Base-by-base conservation (phyloP, 2,888 invertebrate genomes). In the Pachycephus smyrnensis region DNA sequence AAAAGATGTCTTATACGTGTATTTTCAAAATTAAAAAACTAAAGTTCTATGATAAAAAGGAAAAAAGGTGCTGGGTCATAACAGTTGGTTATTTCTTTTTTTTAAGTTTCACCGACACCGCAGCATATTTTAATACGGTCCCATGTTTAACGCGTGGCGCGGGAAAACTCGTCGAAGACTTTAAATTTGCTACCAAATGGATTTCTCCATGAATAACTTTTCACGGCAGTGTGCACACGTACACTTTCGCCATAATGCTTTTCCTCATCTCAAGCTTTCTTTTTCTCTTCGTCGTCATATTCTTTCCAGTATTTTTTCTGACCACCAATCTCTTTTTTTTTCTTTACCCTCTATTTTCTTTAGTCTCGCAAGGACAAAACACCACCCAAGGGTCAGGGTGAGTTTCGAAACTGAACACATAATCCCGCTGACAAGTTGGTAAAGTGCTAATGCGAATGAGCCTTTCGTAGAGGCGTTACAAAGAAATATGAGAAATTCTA, bases 371-470 rank as follows among this genome's bases (percentile, higher is more conserved):
- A 40, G 40, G 2, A 15, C 55, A 9, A 55, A 55, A 55, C 23
- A 23, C 2, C 6, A 55, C 23, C 55, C 55, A 55, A 55, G 23
- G 23, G 23, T 23, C 23, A 55, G 9, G 23, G 23, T 2, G 55
- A 55, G 23, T 55, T 2, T 55, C 23, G 9, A 55, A 9, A 23
- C 15, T 40, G 6, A 40, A 15, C 23, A 23, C 15, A 6, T 40
- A 15, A 40, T 23, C 2, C 36, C 37, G 55, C 73, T 73, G 69
- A 75, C 75, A 71, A 73, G 75, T 78, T 75, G 73, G 75, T 74
- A 78, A 78, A 73, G 75, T 78, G 78, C 75, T 78, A 78, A 78
- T 75, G 69, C 15, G 37, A 78, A 78, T 15, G 23, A 23, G 9
- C 23, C 23, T 55, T 55, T 23, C 9, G 55, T 55, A 55, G 55